Base-by-base conservation (phyloP, 2,888 invertebrate genomes). In the Ormyrus labotus region DNA sequence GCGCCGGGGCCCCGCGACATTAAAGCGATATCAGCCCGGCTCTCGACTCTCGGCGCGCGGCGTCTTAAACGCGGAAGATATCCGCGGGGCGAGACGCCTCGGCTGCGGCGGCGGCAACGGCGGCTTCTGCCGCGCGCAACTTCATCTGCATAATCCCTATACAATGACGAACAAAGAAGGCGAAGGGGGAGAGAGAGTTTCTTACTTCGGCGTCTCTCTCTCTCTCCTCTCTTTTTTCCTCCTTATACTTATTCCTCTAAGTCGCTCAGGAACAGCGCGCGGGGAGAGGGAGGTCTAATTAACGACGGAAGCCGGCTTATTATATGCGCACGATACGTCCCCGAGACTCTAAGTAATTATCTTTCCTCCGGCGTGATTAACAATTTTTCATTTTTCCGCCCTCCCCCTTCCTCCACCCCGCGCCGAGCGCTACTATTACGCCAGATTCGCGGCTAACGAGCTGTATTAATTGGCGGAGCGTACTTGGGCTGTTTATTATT, bases 81-180 rank as follows among this genome's bases (percentile, higher is more conserved):
- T 19, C 19, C 19, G 19, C 19, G 19, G 19, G 19, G 19, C 19
- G 19, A 19, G 19, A 19, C 19, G 19, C 19, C 19, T 2, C 19
- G 19, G 19, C 19, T 1, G 19, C 19, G 2, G 19, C 19, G 19
- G 19, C 19, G 2, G 19, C 19, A 1, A 2, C 19, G 19, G 19
- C 19, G 19, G 19, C 19, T 11, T n/a, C 6, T 13, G 50, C 45
- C 51, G 48, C 61, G 53, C 65, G 19, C 75, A n/a, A 53, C 48
- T 63, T 82, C 84, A 90, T 90, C 87, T 89, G 83, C 89, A 89
- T 90, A 90, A 90, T 89, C 87, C 86, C 82, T 85, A 87, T 88
- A 89, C 84, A 86, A 90, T 90, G 85, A 86, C 85, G 82, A 82
- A 79, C 68, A 84, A 73, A 83, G 72, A 81, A 70, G 77, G 67